phyloP scores from a whole-genome alignment of 2,888 invertebrate genomes.

The Gari tellinella region DNA sequence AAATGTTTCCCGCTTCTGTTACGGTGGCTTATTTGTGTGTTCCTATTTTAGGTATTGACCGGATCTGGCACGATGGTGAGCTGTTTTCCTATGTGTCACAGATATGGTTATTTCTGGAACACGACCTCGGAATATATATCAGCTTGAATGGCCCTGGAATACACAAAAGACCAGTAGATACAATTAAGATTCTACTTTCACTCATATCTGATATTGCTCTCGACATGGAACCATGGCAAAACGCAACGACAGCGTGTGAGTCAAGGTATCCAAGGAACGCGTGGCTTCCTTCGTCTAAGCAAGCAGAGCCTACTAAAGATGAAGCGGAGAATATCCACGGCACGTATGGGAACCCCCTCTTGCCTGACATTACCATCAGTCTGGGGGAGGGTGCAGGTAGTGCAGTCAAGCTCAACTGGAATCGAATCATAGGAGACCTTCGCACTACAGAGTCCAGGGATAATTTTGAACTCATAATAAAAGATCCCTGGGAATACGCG shows the following conservation, averaged over 20 bases:
- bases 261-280: too few species aligned
- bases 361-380: conserved; percentile 41
- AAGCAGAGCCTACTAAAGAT: conserved; percentile 16
- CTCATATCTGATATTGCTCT: conserved; percentile 41
- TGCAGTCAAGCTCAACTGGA: conserved; percentile 15
- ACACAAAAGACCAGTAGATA: conserved; percentile 18
- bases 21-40: too few species aligned
- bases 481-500: conserved; percentile 53
- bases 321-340: conserved; percentile 28
- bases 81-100: conserved; percentile 44
- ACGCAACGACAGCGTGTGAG: conserved; percentile 38
- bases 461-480: conserved; percentile 34
- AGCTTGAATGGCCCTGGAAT: conserved; percentile 51
- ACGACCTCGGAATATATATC: conserved; percentile 39
- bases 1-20: too few species aligned
- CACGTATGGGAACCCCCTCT: conserved; percentile 37
- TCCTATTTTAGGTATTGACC: conserved; percentile 32
- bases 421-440: conserved; percentile 46
- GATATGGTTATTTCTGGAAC: conserved; percentile 51
- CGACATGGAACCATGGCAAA: conserved; percentile 40
- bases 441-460: conserved; percentile 18
- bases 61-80: conserved; percentile 49
- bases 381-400: not conserved
- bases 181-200: conserved; percentile 33
- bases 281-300: too few species aligned